phyloP scores from a whole-genome alignment of 2,888 invertebrate genomes.

The Herminia tarsipennalis region DNA sequence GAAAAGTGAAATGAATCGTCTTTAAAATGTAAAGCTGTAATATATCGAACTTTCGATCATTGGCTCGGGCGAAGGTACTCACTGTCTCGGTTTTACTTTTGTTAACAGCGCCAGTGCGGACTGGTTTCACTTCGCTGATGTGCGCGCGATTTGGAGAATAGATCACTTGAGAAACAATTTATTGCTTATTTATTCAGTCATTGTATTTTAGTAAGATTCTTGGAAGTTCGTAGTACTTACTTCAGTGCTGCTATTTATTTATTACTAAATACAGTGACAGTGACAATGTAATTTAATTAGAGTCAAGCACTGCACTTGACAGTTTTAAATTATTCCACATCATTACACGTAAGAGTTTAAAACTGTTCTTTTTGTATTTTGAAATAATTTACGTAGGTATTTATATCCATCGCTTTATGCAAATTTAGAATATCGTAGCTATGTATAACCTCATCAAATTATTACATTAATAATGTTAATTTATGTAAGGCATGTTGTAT shows the following conservation, averaged over 20 bases:
- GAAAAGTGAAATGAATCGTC: slow-evolving; percentile 42
- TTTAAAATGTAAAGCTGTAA: slow-evolving; percentile 38
- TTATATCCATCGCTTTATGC: too few species aligned
- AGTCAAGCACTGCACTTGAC: too few species aligned
- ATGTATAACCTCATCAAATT: too few species aligned
- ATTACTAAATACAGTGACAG: too few species aligned
- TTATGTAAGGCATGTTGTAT: neutral
- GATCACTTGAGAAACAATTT: slow-evolving; percentile 33
- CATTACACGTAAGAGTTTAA: too few species aligned
- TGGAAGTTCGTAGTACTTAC: slow-evolving; percentile 1
- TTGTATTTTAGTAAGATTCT: slow-evolving; percentile 10
- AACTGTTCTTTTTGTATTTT: too few species aligned
- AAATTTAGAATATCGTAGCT: too few species aligned
- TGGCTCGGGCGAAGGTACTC: slow-evolving; percentile 33
- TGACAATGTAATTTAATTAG: too few species aligned
- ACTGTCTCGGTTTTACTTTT: slow-evolving; percentile 50
- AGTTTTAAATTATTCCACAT: too few species aligned
- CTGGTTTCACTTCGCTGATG: slow-evolving; percentile 43
- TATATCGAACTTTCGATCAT: slow-evolving; percentile 55
- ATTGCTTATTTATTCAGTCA: slow-evolving; percentile 17
- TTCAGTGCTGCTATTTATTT: neutral
- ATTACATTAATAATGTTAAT: neutral
- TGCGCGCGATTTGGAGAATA: slow-evolving; percentile 29
- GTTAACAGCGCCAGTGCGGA: slow-evolving; percentile 35
- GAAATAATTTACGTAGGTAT: too few species aligned